Conservation (phyloP, 2,113 vertebrate genomes). For the Triplophysa rosa region DNA sequence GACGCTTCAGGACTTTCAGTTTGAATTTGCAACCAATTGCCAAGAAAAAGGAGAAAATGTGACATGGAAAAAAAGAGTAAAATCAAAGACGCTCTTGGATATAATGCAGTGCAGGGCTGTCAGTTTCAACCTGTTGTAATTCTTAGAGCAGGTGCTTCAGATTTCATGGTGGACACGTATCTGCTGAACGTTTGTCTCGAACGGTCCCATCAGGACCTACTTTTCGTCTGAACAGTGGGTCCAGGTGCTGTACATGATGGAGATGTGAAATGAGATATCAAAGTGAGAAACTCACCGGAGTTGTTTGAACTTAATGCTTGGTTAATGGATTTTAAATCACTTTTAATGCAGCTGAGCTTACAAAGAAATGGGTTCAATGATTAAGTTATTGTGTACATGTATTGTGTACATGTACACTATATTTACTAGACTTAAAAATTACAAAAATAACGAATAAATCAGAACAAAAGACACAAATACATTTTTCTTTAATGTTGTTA, state of each 20-base stretch:
- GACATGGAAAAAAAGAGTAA: constrained; percentile 12
- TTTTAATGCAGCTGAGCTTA: background rate
- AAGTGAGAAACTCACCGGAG: background rate
- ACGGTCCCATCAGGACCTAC: background rate
- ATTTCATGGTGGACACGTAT: constrained; percentile 19
- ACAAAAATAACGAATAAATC: no score
- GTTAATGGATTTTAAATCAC: background rate
- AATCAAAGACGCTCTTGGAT: constrained; percentile 11
- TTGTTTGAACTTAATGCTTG: background rate
- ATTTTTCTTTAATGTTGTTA: no score
- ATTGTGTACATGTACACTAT: no score
- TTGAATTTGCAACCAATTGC: constrained; percentile 36
- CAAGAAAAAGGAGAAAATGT: constrained; percentile 1
- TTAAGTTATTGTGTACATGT: background rate
- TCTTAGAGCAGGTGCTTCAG: constrained; percentile 17
- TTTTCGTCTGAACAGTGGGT: background rate
- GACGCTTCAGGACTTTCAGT: constrained; percentile 40
- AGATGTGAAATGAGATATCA: background rate
- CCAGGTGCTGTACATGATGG: background rate
- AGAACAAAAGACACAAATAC: no score
- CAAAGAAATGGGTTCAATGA: background rate
- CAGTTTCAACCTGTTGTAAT: background rate
- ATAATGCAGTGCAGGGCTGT: constrained; percentile 7
- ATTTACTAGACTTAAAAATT: no score
- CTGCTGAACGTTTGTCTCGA: constrained; percentile 2